phyloP scores from a whole-genome alignment of 1,140 invertebrate genomes.

The Amphibalanus amphitrite region DNA sequence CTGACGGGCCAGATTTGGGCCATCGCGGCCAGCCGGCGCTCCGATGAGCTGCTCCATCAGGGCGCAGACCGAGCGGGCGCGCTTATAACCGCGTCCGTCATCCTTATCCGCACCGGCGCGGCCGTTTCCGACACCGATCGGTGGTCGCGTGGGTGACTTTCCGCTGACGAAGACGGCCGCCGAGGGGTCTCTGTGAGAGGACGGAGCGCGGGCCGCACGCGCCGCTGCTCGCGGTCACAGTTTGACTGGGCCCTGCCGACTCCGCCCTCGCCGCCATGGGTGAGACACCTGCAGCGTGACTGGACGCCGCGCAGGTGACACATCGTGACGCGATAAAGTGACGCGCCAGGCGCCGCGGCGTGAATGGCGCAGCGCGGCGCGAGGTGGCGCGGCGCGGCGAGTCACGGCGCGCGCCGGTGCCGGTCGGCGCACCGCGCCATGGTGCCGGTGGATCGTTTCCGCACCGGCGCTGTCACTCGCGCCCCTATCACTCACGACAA shows the following conservation, averaged over 20 bases:
- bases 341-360: no score
- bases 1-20: neutral
- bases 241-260: neutral
- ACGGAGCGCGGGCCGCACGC: neutral
- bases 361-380: neutral
- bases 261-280: neutral
- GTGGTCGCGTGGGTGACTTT: neutral
- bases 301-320: no score
- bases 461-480: neutral
- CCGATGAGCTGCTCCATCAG: neutral
- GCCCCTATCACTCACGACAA: neutral
- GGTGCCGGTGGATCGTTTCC: neutral
- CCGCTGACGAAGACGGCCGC: no score
- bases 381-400: no score
- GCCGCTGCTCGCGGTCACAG: no score
- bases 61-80: no score
- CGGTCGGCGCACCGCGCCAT: neutral
- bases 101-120: neutral
- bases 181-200: neutral
- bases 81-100: neutral
- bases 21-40: neutral
- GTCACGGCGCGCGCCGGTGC: neutral
- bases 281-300: no score
- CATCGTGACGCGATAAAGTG: no score
- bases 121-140: neutral